phyloP scores from a whole-genome alignment of 2,797 vertebrate species.

The Caiman crocodilus region DNA sequence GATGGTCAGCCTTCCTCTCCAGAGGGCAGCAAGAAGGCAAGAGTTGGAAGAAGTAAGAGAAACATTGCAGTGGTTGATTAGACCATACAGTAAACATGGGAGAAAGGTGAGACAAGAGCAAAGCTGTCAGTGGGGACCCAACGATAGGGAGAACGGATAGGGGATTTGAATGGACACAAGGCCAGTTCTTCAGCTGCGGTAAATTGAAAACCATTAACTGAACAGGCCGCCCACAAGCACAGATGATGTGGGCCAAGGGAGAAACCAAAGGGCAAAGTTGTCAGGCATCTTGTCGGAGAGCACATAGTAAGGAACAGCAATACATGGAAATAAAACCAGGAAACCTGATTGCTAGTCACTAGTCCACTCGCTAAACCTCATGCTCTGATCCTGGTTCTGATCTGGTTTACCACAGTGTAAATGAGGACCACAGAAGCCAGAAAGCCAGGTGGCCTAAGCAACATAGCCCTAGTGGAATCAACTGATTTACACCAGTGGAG shows the following conservation, averaged over 20 bases:
- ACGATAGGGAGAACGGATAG: neutral
- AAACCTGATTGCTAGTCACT: neutral
- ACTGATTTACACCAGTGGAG: accelerated
- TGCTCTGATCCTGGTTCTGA: neutral
- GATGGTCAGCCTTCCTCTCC: neutral
- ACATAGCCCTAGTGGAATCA: neutral
- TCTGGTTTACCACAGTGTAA: neutral
- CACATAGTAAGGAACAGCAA: neutral
- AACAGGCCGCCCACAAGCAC: accelerated
- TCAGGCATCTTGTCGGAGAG: neutral
- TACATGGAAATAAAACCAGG: neutral
- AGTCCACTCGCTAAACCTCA: neutral
- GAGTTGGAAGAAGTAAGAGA: neutral
- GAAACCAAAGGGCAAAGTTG: neutral
- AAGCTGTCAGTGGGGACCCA: neutral
- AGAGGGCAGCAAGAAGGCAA: neutral
- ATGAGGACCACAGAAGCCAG: no score
- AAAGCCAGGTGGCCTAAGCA: neutral
- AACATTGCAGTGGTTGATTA: neutral
- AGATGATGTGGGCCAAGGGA: neutral
- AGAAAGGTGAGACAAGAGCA: neutral
- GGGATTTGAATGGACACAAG: neutral
- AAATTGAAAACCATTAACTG: neutral
- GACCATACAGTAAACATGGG: neutral
- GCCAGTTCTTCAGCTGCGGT: neutral